phyloP scores from a whole-genome alignment of 2,888 invertebrate genomes.

The Latheticus oryzae region DNA sequence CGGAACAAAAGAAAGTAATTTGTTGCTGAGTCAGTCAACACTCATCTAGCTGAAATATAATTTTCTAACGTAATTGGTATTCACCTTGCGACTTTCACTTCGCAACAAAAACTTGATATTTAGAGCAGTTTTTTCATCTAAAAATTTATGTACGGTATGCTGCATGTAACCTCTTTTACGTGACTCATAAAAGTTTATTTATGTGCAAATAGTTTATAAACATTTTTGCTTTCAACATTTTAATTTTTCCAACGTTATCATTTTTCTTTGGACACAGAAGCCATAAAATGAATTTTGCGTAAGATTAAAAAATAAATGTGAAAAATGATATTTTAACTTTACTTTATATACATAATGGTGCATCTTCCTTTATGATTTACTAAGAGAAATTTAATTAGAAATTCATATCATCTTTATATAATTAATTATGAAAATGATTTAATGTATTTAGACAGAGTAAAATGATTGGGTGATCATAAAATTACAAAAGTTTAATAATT shows the following conservation, averaged over 20 bases:
- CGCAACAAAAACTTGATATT: slow-evolving; percentile 26
- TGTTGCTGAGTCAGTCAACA: slow-evolving; percentile 13
- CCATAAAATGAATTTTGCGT: neutral
- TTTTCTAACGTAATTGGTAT: slow-evolving; percentile 24
- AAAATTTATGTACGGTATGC: slow-evolving; percentile 15
- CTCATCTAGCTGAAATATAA: slow-evolving; percentile 14
- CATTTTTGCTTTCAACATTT: too few relatives aligned
- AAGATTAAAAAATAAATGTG: slow-evolving; percentile 4
- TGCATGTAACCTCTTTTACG: slow-evolving; percentile 5
- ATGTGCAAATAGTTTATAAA: too few relatives aligned
- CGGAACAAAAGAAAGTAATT: slow-evolving; percentile 23
- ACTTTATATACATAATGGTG: too few relatives aligned
- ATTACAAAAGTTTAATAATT: slow-evolving; percentile 35
- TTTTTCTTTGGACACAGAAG: neutral
- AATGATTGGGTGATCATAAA: slow-evolving; percentile 28
- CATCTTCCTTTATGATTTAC: too few relatives aligned
- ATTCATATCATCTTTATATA: slow-evolving; percentile 26
- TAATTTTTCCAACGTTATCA: neutral
- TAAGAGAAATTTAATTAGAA: slow-evolving; percentile 29
- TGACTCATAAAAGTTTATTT: neutral
- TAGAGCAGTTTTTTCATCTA: slow-evolving; percentile 6
- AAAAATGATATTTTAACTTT: slow-evolving; percentile 18
- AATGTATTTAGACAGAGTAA: slow-evolving; percentile 29
- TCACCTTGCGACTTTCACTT: slow-evolving; percentile 19
- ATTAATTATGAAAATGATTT: slow-evolving; percentile 32